These are phyloP conservation scores for Limnephilus lunatus DNA, from an alignment of 2,888 invertebrate genomes.

Conservation along the genomic window DNA sequence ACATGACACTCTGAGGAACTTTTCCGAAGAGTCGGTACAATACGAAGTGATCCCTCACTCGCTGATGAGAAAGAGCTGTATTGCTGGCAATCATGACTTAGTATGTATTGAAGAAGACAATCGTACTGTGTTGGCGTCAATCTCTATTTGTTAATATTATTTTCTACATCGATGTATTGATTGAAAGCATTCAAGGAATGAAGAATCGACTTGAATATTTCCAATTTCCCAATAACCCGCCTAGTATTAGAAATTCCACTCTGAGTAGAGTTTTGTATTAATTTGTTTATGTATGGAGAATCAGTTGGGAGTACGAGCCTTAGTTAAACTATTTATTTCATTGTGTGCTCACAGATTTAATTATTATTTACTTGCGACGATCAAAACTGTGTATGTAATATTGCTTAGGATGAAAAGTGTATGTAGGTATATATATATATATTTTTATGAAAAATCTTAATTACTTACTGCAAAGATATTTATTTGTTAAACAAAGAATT, in stretches of 20 bases:
- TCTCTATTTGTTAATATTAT: background rate
- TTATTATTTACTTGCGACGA: background rate
- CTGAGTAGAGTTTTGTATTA: background rate
- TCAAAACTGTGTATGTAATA: constrained; percentile 25
- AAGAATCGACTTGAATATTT: background rate
- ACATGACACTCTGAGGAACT: constrained; percentile 8
- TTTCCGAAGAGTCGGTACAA: background rate
- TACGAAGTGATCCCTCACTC: background rate
- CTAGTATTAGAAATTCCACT: constrained; percentile 23
- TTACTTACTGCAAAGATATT: constrained; percentile 51
- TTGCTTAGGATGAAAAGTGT: background rate
- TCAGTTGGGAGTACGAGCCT: background rate
- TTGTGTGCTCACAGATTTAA: background rate
- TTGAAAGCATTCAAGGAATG: background rate
- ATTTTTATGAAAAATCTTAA: constrained; percentile 49
- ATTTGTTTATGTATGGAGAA: constrained; percentile 16
- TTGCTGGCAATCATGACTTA: background rate
- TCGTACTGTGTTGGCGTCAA: background rate
- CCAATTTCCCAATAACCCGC: constrained; percentile 3
- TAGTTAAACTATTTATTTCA: constrained; percentile 33
- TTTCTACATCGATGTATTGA: background rate
- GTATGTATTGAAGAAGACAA: background rate
- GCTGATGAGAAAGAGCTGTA: background rate
- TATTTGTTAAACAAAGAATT: constrained; percentile 52
- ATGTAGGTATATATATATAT: constrained; percentile 21